These are phyloP conservation scores for Frankliniella fusca DNA, from an alignment of 2,888 invertebrate species.

Conservation along the genomic window DNA sequence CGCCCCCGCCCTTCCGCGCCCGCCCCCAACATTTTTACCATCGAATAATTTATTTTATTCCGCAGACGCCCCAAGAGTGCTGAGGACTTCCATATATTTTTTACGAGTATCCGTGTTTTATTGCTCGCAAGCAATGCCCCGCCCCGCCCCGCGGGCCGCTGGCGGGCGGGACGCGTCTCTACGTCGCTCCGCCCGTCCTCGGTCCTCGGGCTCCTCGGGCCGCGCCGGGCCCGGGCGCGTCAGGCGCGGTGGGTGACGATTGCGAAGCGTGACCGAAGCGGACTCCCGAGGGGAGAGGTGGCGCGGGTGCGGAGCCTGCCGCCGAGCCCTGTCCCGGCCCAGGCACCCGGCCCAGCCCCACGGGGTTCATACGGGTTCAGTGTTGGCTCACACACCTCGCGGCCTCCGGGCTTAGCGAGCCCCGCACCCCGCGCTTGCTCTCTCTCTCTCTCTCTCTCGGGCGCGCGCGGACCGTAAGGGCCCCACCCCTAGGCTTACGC, in stretches of 20 bases:
- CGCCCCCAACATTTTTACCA: background rate
- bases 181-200: too few relatives aligned
- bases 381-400: too few relatives aligned
- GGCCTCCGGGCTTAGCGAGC: too few relatives aligned
- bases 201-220: background rate
- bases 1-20: background rate
- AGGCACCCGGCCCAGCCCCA: too few relatives aligned
- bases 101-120: constrained; percentile 25
- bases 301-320: background rate
- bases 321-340: too few relatives aligned
- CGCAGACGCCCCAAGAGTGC: constrained; percentile 4
- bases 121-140: constrained; percentile 25
- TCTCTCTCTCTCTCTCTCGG: too few relatives aligned
- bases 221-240: background rate
- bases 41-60: constrained; percentile 25
- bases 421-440: too few relatives aligned
- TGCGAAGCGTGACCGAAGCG: too few relatives aligned
- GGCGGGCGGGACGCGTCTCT: background rate
- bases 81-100: background rate
- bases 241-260: too few relatives aligned
- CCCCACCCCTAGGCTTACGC: too few relatives aligned
- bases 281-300: background rate
- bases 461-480: background rate
- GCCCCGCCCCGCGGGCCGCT: background rate
- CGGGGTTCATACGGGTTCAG: too few relatives aligned